Evolutionary conservation across 2,888 invertebrate genomes (phyloP).

Genomic region (Drosophila crucigera): DNA sequence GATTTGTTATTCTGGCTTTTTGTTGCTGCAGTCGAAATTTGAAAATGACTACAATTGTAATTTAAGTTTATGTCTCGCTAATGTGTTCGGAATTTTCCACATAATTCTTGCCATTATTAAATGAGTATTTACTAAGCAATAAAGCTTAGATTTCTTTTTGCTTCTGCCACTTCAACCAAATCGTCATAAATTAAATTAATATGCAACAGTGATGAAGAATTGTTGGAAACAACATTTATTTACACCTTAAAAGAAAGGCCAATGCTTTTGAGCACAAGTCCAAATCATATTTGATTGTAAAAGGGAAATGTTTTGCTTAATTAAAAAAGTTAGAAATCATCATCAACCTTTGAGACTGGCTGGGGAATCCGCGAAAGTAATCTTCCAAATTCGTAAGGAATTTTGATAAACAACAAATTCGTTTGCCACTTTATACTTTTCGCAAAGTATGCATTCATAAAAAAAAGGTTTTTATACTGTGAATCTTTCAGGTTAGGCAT

Average conservation of each 20-base stretch:
- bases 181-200: not conserved
- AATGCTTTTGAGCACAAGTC: not conserved
- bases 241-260: not conserved
- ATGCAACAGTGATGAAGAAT: not conserved
- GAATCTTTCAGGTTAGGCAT: not conserved
- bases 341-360: not conserved
- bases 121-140: not conserved
- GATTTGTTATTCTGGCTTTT: slow-evolving; percentile 55
- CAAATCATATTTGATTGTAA: not conserved
- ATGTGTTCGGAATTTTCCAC: not conserved
- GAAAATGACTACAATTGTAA: slow-evolving; percentile 33
- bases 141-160: not conserved
- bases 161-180: not conserved
- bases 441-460: not conserved
- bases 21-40: slow-evolving; percentile 29
- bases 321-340: not conserved
- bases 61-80: not conserved
- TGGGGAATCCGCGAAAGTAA: not conserved
- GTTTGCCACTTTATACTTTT: not conserved
- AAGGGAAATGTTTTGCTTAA: not conserved
- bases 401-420: not conserved
- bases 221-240: not conserved
- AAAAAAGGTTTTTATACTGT: not conserved
- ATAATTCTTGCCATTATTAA: not conserved
- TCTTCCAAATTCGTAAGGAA: not conserved